These are phyloP conservation scores for Pitangus sulphuratus DNA, from an alignment of 2,797 vertebrate genomes.

Conservation along the genomic window DNA sequence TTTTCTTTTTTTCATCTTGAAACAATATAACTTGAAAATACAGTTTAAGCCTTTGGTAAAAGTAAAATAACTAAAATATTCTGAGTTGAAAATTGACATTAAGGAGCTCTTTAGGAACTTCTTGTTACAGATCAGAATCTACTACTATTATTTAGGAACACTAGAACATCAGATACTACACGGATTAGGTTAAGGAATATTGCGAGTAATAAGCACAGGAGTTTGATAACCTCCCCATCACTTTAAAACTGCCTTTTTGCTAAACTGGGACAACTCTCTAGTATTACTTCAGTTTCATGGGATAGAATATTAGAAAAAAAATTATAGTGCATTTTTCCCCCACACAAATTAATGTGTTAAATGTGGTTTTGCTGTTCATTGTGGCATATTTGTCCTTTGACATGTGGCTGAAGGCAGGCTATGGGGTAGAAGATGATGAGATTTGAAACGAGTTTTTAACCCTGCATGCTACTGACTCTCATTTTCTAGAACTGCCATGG, in stretches of 20 bases:
- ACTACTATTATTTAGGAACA: neutral
- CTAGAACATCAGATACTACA: neutral
- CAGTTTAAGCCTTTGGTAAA: neutral
- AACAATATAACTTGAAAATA: neutral
- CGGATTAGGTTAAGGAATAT: neutral
- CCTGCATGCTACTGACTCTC: neutral
- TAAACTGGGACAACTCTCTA: neutral
- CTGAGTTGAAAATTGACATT: neutral
- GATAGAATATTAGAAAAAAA: neutral
- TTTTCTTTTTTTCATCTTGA: neutral
- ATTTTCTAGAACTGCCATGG: neutral
- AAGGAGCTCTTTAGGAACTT: neutral
- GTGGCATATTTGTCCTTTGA: neutral
- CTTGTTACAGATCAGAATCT: neutral
- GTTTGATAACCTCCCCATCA: neutral
- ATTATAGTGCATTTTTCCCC: neutral
- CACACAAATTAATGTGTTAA: neutral
- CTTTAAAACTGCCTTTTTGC: neutral
- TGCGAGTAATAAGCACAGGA: neutral
- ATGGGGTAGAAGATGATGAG: neutral
- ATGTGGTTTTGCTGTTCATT: neutral
- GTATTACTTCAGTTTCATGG: neutral
- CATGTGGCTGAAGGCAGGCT: rapidly evolving
- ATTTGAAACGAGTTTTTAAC: neutral
- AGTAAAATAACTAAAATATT: neutral